A percentile compares a stretch with the other conserved stretches of the same genome.
These are phyloP conservation scores for Thryonomys swinderianus DNA, from an alignment of 2,113 vertebrate species.

Conservation along the genomic window DNA sequence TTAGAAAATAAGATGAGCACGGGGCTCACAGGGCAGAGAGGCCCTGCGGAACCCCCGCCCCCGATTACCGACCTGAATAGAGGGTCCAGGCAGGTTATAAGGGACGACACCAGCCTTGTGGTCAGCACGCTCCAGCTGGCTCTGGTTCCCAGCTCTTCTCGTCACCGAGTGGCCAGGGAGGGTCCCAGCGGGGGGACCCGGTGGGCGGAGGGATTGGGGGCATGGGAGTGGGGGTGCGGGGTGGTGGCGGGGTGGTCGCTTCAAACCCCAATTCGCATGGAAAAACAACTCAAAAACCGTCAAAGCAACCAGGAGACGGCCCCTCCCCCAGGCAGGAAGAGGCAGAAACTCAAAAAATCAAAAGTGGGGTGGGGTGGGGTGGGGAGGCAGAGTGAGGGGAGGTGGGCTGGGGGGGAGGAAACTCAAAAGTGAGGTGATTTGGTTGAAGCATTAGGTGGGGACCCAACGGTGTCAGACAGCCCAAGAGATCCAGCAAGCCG, in stretches of 20 bases:
- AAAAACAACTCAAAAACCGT: constrained; percentile 89
- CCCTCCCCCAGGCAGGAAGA: constrained; percentile 76
- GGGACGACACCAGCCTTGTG: constrained; percentile 85
- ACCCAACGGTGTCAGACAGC: constrained; percentile 88
- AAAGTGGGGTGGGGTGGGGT: constrained; percentile 83
- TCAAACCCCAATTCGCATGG: constrained; percentile 97
- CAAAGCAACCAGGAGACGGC: constrained; percentile 82
- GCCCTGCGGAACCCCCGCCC: constrained; percentile 76
- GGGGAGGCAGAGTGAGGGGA: constrained; percentile 50
- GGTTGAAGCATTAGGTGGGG: constrained; percentile 85
- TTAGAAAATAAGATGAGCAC: constrained; percentile 55
- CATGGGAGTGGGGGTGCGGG: constrained; percentile 21
- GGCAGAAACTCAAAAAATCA: constrained; percentile 84
- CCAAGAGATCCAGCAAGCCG: constrained; percentile 88
- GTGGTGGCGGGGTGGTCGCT: constrained; percentile 83
- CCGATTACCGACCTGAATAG: constrained; percentile 87
- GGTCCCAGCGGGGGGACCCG: constrained; percentile 73
- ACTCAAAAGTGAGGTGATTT: constrained; percentile 85
- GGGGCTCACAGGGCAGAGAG: constrained; percentile 67
- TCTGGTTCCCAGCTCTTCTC: constrained; percentile 82
- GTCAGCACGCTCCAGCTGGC: constrained; percentile 81
- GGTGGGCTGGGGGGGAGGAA: neutral
- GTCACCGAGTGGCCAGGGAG: constrained; percentile 79
- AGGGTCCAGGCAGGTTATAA: constrained; percentile 85
- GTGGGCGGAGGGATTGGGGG: constrained; percentile 64